These are phyloP conservation scores for Pseudomyrmex pallidus DNA, from an alignment of 1,140 invertebrate species.

Conservation along the genomic window DNA sequence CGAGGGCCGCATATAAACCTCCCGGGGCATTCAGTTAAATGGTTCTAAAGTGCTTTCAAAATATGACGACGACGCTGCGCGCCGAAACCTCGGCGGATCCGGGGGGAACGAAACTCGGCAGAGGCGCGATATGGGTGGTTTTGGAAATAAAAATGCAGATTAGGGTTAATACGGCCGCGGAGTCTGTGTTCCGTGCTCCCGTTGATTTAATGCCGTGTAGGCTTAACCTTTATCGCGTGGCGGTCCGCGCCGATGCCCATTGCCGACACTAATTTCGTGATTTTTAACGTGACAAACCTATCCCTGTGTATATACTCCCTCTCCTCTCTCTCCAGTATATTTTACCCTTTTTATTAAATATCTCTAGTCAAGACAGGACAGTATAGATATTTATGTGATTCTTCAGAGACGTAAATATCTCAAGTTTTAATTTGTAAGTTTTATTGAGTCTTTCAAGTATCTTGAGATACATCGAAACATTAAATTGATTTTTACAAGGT, in stretches of 20 bases:
- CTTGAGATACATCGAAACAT: background rate
- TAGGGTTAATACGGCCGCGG: conserved; percentile 71
- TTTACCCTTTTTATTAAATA: background rate
- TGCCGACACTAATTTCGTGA: conserved; percentile 52
- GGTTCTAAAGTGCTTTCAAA: conserved; percentile 77
- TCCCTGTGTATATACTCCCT: background rate
- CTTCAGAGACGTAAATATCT: no score
- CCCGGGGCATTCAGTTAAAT: conserved; percentile 73
- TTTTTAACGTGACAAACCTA: conserved; percentile 31
- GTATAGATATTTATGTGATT: background rate
- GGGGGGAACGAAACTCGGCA: background rate
- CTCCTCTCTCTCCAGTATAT: background rate
- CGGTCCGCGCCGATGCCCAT: conserved; percentile 25
- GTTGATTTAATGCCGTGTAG: conserved; percentile 69
- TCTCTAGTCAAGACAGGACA: no score
- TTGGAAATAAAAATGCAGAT: conserved; percentile 74
- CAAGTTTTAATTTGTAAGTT: no score
- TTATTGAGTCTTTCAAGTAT: background rate
- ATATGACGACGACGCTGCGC: conserved; percentile 66
- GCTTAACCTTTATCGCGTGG: conserved; percentile 43
- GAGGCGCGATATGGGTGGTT: conserved; percentile 66
- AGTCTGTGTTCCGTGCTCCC: conserved; percentile 62
- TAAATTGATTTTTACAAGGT: conserved; percentile 3
- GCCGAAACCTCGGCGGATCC: conserved; percentile 56
- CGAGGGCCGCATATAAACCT: conserved; percentile 75